These are phyloP conservation scores for Enteromius mattozi DNA, from an alignment of 2,797 vertebrate genomes.

Conservation along the genomic window DNA sequence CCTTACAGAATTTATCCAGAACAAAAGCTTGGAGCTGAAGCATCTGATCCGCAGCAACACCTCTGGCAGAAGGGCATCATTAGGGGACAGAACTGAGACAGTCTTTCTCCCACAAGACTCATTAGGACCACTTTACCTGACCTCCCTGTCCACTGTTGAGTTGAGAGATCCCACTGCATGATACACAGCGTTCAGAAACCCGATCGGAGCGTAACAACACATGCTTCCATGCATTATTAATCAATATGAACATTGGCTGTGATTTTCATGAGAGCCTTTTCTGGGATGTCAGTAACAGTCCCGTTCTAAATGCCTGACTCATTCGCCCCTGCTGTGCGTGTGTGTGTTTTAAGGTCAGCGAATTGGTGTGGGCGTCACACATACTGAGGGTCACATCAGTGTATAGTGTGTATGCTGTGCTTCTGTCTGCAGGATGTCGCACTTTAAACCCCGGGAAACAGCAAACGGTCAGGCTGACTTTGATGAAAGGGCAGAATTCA, in stretches of 20 bases:
- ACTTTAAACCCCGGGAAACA: not conserved
- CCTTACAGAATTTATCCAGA: not conserved
- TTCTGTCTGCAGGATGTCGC: conserved; percentile 47
- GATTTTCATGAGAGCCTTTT: conserved; percentile 7
- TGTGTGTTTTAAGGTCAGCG: conserved; percentile 38
- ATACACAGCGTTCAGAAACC: not conserved
- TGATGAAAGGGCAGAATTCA: conserved; percentile 57
- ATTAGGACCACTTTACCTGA: conserved; percentile 20
- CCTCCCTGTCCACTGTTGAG: conserved; percentile 9
- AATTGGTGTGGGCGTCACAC: conserved; percentile 47
- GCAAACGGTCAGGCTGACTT: conserved; percentile 46
- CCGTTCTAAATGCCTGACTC: conserved; percentile 10
- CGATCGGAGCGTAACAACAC: not conserved
- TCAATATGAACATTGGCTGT: conserved; percentile 4
- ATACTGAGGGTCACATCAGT: conserved; percentile 45
- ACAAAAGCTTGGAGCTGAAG: conserved; percentile 5
- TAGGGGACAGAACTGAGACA: conserved; percentile 6
- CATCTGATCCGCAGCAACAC: conserved; percentile 6
- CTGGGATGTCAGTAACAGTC: not conserved
- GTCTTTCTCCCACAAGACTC: conserved; percentile 15
- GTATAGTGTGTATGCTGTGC: conserved; percentile 55
- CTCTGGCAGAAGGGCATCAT: conserved; percentile 28
- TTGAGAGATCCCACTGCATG: conserved; percentile 4
- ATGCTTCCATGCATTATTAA: not conserved
- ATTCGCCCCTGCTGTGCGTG: conserved; percentile 7